Evolutionary conservation across 1,140 invertebrate species (phyloP), one percentile per base, ranked within the genome.

Genomic region (Heliothis virescens): DNA sequence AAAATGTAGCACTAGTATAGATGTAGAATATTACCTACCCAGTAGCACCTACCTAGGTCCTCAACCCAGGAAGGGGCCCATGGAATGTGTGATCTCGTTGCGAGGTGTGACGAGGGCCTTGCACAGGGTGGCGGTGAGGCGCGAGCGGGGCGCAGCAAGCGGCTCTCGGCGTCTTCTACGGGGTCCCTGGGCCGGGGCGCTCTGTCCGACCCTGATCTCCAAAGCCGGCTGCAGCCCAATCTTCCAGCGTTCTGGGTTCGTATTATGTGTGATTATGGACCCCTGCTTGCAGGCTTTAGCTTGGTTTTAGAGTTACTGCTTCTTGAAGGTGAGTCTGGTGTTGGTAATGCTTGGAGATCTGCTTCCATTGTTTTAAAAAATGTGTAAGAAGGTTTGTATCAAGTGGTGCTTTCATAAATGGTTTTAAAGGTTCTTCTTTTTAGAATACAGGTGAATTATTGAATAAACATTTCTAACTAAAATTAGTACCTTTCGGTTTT

Each of bases 161-260:
- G 90, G 85, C 86, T 89, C 69, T 94, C 93, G 77, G 91, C 88
- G 81, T 90, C 88, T 83, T 92, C 89, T 13, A 52, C 67, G 48
- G 67, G 47, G 48, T 71, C 89, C 50, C 89, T 94, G 60, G 91
- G 89, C 80, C 88, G 93, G 69, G 92, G 90, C 53, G 92, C 93
- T 55, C 92, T 92, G 80, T 94, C 93, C 79, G 92, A 94, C 86
- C 90, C 92, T 1, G 92, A 94, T 84, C 84, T 92, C 12, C 91
- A 91, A 85, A 84, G 87, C 86, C 81, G 90, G 21, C 87, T 93
- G 75, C 90, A 90, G 85, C 87, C 91, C 2, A 90, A 88, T 79
- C 88, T 94, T 85, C 86, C 85, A 72, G 86, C 86, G 11, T 92
- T 86, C 83, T 94, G 92, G 92, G 91, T 93, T 88, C 87, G 92